These are phyloP conservation scores for Eutrigla gurnardus DNA, from an alignment of 2,797 vertebrate genomes.

Conservation along the genomic window DNA sequence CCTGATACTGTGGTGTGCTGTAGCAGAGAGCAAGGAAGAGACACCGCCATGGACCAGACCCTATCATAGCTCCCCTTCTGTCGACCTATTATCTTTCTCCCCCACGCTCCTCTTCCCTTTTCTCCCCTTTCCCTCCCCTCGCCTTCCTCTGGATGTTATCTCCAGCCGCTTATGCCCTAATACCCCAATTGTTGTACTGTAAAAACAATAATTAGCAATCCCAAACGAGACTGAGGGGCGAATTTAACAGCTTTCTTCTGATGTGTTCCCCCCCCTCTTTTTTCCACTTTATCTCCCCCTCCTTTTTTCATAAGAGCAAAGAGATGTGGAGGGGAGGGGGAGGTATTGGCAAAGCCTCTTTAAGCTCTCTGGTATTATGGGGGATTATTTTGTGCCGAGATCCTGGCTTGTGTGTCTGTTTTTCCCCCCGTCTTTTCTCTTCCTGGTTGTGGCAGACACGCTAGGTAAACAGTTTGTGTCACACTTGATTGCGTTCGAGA, in stretches of 20 bases:
- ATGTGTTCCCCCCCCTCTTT: conserved; percentile 53
- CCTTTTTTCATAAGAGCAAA: conserved; percentile 78
- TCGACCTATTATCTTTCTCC: conserved; percentile 78
- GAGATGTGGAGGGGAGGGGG: conserved; percentile 39
- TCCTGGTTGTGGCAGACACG: conserved; percentile 83
- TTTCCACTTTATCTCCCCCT: conserved; percentile 68
- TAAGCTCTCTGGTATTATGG: conserved; percentile 85
- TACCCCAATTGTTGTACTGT: conserved; percentile 84
- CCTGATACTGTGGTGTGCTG: conserved; percentile 44
- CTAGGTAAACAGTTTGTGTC: conserved; percentile 88
- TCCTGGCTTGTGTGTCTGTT: conserved; percentile 78
- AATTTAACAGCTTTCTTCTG: conserved; percentile 83
- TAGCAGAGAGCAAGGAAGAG: conserved; percentile 33
- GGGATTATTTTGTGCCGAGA: conserved; percentile 87
- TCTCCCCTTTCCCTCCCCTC: conserved; percentile 51
- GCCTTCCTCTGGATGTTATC: conserved; percentile 84
- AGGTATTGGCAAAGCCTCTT: conserved; percentile 86
- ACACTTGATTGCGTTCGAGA: conserved; percentile 87
- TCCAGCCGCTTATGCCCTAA: conserved; percentile 83
- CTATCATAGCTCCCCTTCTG: conserved; percentile 79
- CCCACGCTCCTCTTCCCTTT: conserved; percentile 60
- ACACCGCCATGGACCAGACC: conserved; percentile 65
- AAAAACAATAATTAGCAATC: conserved; percentile 88
- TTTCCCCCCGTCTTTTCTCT: conserved; percentile 68
- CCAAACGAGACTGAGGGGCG: conserved; percentile 78